These are phyloP conservation scores for Drosophila lacteicornis DNA, from an alignment of 1,140 invertebrate genomes.

Conservation along the genomic window DNA sequence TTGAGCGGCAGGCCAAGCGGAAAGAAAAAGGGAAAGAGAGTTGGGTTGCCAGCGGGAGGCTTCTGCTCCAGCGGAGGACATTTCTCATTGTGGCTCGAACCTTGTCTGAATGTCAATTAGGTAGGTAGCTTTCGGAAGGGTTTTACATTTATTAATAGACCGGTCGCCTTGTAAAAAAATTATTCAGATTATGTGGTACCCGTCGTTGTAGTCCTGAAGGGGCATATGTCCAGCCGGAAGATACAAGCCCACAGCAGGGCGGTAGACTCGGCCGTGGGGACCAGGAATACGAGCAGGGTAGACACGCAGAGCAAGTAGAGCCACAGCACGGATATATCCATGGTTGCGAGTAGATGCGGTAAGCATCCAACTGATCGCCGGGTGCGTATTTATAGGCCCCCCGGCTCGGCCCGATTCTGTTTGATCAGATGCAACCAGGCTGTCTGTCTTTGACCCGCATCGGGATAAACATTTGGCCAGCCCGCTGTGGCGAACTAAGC, in stretches of 20 bases:
- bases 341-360: slow-evolving; percentile 9
- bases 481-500: not conserved
- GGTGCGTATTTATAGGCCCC: slow-evolving; percentile 15
- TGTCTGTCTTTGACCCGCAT: slow-evolving; percentile 26
- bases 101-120: slow-evolving; percentile 32
- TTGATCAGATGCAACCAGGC: slow-evolving; percentile 24
- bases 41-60: not conserved
- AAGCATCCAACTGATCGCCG: slow-evolving; percentile 2
- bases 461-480: slow-evolving; percentile 30
- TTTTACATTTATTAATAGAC: slow-evolving; percentile 38
- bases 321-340: slow-evolving; percentile 39
- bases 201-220: slow-evolving; percentile 53
- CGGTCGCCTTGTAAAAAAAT: slow-evolving; percentile 4
- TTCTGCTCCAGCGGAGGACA: slow-evolving; percentile 12
- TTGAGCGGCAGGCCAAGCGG: slow-evolving; percentile 26
- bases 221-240: slow-evolving; percentile 57
- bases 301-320: slow-evolving; percentile 44
- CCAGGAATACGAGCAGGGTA: slow-evolving; percentile 40
- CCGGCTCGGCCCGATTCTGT: not conserved
- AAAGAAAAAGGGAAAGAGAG: not conserved
- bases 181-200: not conserved
- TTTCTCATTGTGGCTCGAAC: slow-evolving; percentile 23
- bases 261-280: slow-evolving; percentile 54
- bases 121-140: slow-evolving; percentile 1
- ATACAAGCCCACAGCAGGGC: slow-evolving; percentile 60